Evolutionary conservation across 2,888 invertebrate species (phyloP).

Genomic region (Drosophila niveifrons): DNA sequence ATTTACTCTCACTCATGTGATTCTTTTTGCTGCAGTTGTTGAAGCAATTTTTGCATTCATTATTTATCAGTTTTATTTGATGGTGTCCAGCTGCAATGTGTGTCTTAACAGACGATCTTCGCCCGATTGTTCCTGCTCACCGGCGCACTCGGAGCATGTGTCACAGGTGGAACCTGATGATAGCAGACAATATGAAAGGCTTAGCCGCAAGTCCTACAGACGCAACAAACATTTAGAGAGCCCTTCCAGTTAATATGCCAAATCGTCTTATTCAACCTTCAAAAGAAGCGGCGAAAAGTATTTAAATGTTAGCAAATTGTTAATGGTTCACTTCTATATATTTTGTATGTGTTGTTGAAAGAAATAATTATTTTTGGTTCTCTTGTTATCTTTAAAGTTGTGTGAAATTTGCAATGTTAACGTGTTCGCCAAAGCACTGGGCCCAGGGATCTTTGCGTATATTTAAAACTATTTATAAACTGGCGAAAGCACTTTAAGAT

Average conservation of each 20-base stretch:
- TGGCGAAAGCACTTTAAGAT: too few relatives aligned
- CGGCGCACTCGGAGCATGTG: not conserved
- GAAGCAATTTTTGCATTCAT: conserved; percentile 59
- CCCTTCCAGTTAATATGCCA: conserved; percentile 20
- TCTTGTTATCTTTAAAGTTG: too few relatives aligned
- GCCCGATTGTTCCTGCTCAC: not conserved
- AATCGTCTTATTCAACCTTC: not conserved
- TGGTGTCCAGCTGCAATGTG: conserved; percentile 11
- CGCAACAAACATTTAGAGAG: conserved; percentile 9
- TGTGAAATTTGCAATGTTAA: too few relatives aligned
- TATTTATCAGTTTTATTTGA: conserved; percentile 56
- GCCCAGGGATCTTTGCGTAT: too few relatives aligned
- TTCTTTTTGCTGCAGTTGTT: conserved; percentile 38
- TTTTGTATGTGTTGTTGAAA: conserved; percentile 9
- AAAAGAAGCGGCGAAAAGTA: not conserved
- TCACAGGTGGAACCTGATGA: not conserved
- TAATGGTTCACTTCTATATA: conserved; percentile 27
- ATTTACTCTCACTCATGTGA: not conserved
- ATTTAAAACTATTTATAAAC: too few relatives aligned
- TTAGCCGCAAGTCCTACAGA: conserved; percentile 4
- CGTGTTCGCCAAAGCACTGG: too few relatives aligned
- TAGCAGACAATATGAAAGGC: not conserved
- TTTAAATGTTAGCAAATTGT: not conserved
- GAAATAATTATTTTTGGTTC: not conserved
- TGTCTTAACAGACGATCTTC: not conserved